Percentiles rank a stretch among this genome's conserved stretches.
These are phyloP conservation scores for Reinhardtius hippoglossoides DNA, from an alignment of 2,113 vertebrate species.

Conservation along the genomic window DNA sequence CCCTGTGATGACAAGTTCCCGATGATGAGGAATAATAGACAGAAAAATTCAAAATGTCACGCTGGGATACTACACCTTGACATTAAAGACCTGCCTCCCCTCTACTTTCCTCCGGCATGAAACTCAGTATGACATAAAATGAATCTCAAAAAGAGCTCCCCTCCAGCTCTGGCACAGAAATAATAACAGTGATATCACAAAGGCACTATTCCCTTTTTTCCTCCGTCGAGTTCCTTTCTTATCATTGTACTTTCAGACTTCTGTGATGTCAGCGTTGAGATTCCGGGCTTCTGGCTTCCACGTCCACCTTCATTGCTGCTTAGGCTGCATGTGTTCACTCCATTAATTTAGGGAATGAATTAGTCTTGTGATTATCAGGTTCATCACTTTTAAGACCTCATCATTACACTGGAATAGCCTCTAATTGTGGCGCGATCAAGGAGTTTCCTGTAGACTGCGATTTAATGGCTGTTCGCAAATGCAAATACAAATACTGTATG, in stretches of 20 bases:
- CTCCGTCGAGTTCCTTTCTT: background rate
- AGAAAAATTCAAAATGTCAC: constrained; percentile 39
- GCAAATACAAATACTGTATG: background rate
- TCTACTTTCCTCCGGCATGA: constrained; percentile 5
- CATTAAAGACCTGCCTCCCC: constrained; percentile 35
- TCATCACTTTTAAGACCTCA: constrained; percentile 62
- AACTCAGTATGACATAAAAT: constrained; percentile 28
- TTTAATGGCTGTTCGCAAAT: constrained; percentile 48
- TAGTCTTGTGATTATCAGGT: constrained; percentile 54
- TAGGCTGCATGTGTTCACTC: constrained; percentile 28
- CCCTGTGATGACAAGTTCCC: constrained; percentile 10
- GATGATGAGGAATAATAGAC: constrained; percentile 18
- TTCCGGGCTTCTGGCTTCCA: background rate
- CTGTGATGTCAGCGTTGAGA: constrained; percentile 31
- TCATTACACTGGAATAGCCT: constrained; percentile 46
- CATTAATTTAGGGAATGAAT: constrained; percentile 55
- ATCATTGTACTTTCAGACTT: constrained; percentile 26
- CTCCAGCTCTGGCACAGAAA: constrained; percentile 36
- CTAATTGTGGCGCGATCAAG: constrained; percentile 53
- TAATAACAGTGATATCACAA: constrained; percentile 18
- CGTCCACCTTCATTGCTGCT: constrained; percentile 45
- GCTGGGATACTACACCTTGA: constrained; percentile 13
- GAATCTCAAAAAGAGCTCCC: constrained; percentile 15
- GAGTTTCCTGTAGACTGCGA: constrained; percentile 47
- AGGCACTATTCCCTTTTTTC: background rate